Evolutionary conservation across 2,797 vertebrate species (phyloP).

Genomic region (Enteromius fasciolatus): DNA sequence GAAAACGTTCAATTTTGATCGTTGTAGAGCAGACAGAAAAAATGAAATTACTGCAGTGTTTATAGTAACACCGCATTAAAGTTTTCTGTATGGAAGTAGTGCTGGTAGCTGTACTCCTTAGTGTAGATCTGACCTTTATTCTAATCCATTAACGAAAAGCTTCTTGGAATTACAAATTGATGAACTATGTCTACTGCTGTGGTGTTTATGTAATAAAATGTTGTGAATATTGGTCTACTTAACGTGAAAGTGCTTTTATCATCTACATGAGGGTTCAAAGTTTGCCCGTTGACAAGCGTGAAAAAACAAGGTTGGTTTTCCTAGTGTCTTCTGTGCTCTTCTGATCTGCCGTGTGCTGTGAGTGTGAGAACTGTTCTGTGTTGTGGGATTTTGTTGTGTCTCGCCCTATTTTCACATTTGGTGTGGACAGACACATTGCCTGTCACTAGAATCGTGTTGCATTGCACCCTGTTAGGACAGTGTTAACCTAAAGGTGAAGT

Average conservation of each 20-base stretch:
- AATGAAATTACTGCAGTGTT: background rate
- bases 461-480: background rate
- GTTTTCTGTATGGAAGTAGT: background rate
- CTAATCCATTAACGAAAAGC: slow-evolving; percentile 7
- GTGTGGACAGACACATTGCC: slow-evolving; percentile 18
- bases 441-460: background rate
- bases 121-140: slow-evolving; percentile 21
- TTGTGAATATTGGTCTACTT: background rate
- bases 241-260: background rate
- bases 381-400: slow-evolving; percentile 7
- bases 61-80: background rate
- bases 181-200: background rate
- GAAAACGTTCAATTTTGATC: background rate
- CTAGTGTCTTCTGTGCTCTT: background rate
- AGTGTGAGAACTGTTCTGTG: background rate
- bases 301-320: background rate
- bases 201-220: slow-evolving; percentile 16
- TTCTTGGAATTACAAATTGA: slow-evolving; percentile 30
- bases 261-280: background rate
- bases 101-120: slow-evolving; percentile 17
- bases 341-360: slow-evolving; percentile 7
- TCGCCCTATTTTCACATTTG: background rate
- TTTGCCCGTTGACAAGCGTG: background rate
- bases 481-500: slow-evolving; percentile 11
- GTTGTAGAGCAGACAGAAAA: background rate